Percentiles rank a stretch among this genome's conserved stretches.
phyloP scores from a whole-genome alignment of 2,113 vertebrate species.

The Periophthalmodon schlosseri region DNA sequence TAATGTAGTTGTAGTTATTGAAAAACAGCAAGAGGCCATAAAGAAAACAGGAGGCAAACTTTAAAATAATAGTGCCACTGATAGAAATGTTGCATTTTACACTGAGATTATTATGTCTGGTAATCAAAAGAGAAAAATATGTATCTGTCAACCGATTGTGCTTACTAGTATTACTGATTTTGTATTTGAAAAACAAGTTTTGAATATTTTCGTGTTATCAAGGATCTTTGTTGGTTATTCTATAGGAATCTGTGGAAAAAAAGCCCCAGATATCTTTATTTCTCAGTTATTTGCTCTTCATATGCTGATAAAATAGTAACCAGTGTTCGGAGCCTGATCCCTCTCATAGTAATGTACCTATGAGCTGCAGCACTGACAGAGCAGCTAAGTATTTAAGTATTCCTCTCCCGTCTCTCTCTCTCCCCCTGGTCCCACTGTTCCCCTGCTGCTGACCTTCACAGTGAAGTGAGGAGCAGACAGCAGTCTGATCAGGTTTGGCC shows the following conservation, averaged over 20 bases:
- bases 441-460: conserved; percentile 64
- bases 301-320: conserved; percentile 8
- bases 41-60: not conserved
- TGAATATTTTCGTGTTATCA: not conserved
- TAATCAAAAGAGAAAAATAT: not conserved
- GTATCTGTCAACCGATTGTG: not conserved
- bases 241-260: not conserved
- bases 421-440: conserved; percentile 34
- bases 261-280: not conserved
- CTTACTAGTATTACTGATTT: not conserved
- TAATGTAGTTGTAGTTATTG: not conserved
- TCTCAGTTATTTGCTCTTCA: conserved; percentile 7
- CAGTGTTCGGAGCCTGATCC: not conserved
- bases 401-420: conserved; percentile 49
- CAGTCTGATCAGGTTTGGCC: conserved; percentile 65
- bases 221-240: not conserved
- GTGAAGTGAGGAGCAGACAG: conserved; percentile 50
- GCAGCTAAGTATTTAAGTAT: conserved; percentile 58
- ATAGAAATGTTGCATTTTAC: not conserved
- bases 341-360: conserved; percentile 24
- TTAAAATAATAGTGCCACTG: not conserved
- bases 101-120: not conserved
- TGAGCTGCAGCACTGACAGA: conserved; percentile 34
- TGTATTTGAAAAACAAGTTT: not conserved
- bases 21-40: not conserved